Base-by-base conservation (phyloP, 2,797 vertebrate genomes). In the Eutrigla gurnardus region DNA sequence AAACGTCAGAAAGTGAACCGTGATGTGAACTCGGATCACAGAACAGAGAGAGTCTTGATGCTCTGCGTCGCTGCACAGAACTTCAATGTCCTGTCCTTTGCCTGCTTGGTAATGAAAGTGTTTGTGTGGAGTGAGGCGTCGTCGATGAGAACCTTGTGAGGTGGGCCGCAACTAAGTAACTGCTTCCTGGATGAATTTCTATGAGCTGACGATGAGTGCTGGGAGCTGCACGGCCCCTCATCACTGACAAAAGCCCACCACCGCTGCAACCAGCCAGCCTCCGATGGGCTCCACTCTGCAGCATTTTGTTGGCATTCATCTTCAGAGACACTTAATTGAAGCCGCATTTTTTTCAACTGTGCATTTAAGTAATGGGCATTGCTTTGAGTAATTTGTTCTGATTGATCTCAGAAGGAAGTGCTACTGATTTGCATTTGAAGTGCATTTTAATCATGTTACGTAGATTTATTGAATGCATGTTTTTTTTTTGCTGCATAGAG, bases 161-260 rank as follows among this genome's bases (percentile, higher is more conserved):
- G 70, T 33, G 71, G 70, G 46, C 32, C 33, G 68, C 73, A 73
- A n/a, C n/a, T n/a, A n/a, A 81, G 74, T 81, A 54, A 75, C 77
- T 68, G 71, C 79, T 81, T 86, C 84, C 83, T 84, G 86, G 68
- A 60, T 68, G 64, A 75, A 90, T 90, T 90, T 87, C 68, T 82
- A 86, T 86, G 65, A 46, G 32, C 55, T 78, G 81, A 76, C 81
- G 78, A 85, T 54, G 63, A 75, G 76, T 35, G 71, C 1, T 4
- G 18, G 54, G 78, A 49, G 69, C 78, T 32, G 35, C 69, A 1
- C 0, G 64, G 65, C 66, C 36, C 52, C 36, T 68, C 65, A 64
- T 73, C 68, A 43, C 63, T 43, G 69, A 70, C 59, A 35, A 50
- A 62, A 59, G 49, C 68, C 61, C 66, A 76, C 54, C 59, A 70